phyloP scores from a whole-genome alignment of 2,797 vertebrate species.

The Spondyliosoma cantharus region DNA sequence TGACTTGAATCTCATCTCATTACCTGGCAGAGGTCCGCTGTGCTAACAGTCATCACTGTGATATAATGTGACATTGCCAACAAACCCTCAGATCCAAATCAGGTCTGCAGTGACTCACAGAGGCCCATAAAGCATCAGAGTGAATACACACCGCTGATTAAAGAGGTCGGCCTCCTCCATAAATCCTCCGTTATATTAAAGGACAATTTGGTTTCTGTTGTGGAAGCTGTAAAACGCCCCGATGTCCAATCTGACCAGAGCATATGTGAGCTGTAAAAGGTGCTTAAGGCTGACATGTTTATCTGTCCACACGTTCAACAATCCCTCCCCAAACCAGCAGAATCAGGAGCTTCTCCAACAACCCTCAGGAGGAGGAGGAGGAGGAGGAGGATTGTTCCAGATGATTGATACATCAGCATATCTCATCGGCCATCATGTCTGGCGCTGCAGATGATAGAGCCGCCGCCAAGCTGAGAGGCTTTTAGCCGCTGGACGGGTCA shows the following conservation, averaged over 20 bases:
- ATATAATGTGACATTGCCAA: slow-evolving; percentile 44
- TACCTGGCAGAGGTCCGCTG: slow-evolving; percentile 32
- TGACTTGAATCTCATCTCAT: slow-evolving; percentile 21
- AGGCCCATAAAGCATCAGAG: slow-evolving; percentile 45
- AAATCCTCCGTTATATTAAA: slow-evolving; percentile 74
- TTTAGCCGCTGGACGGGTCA: slow-evolving; percentile 71
- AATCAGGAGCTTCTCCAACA: slow-evolving; percentile 23
- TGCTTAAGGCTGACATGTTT: slow-evolving; percentile 76
- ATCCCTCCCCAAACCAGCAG: slow-evolving; percentile 15
- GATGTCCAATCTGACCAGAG: slow-evolving; percentile 68
- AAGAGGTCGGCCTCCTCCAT: slow-evolving; percentile 45
- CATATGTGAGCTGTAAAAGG: slow-evolving; percentile 72
- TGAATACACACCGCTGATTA: slow-evolving; percentile 50
- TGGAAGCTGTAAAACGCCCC: slow-evolving; percentile 73
- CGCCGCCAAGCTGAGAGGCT: slow-evolving; percentile 55
- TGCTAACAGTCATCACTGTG: slow-evolving; percentile 37
- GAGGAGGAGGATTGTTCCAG: background rate
- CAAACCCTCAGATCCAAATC: slow-evolving; percentile 49
- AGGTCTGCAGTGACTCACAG: slow-evolving; percentile 45
- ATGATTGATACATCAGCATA: slow-evolving; percentile 69
- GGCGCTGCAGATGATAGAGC: slow-evolving; percentile 54
- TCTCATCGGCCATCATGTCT: slow-evolving; percentile 62
- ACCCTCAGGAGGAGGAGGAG: slow-evolving; percentile 26
- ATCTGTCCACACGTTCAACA: slow-evolving; percentile 46
- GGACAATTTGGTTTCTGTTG: slow-evolving; percentile 75